Evolutionary conservation across 2,888 invertebrate species (phyloP), one percentile per base, ranked within the genome.

Genomic region (Dicranocentrus wangi): DNA sequence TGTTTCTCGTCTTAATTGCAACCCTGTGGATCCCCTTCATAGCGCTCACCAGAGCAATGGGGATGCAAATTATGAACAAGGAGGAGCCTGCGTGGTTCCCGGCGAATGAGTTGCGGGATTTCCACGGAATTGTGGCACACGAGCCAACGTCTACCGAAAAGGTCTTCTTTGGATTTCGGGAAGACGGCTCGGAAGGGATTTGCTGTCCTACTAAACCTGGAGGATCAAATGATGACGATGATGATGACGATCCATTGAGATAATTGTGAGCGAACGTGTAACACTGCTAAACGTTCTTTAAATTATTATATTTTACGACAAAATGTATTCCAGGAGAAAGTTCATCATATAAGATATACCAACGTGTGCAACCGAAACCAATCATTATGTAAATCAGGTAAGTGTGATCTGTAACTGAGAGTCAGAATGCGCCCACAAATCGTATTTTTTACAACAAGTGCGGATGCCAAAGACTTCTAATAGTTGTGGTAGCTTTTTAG

Each of bases 71-170:
- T 70, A 93, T 97, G 83, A 94, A 95, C 68, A 95, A 96, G 87
- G 94, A 95, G 81, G 95, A 95, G 88, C 94, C 95, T 85, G 95
- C 96, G 3, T 96, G 96, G 96, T 97, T 96, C 88, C 96, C 96
- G 0, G 94, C 94, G 0, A 93, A 93, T 32, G 96, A 96, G 87
- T 90, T 97, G 0, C 93, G 94, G 85, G 96, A 96, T 88, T 96
- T 95, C 88, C 95, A 96, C 88, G 95, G 95, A 77, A 94, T 97
- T 85, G 93, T 95, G 87, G 94, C 95, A 0, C 94, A 94, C 87
- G 93, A 93, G 88, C 94, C 95, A 0, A 93, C 95, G 0, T 90
- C 92, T 1, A 91, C 93, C 8, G 95, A 96, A 89, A 93, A 93
- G 5, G 88, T 93, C 60, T 89, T 96, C 17, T 96, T 96, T 90